phyloP scores from a whole-genome alignment of 64 coral and sea anemone genomes.

The Stichodactyla mertensii region DNA sequence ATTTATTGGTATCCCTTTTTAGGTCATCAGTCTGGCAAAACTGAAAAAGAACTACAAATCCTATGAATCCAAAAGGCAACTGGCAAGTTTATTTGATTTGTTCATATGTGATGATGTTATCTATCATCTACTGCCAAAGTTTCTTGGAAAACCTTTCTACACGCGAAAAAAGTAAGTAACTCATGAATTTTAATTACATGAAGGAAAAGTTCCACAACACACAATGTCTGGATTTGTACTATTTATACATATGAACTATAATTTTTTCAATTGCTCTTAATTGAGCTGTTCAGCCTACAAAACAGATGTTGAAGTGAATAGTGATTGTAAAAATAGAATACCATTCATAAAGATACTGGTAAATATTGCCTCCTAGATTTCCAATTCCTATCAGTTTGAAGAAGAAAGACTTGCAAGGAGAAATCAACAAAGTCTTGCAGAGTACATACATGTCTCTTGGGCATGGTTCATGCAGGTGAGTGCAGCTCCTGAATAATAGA shows the following conservation, averaged over 20 bases:
- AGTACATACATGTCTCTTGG: slow-evolving; percentile 78
- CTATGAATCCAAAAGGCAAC: slow-evolving; percentile 75
- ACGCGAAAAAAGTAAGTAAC: slow-evolving; percentile 70
- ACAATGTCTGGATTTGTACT: too few relatives aligned
- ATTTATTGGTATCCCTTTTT: background rate
- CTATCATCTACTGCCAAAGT: slow-evolving; percentile 73
- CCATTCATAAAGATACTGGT: too few relatives aligned
- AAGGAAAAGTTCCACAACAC: too few relatives aligned
- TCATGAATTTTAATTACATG: too few relatives aligned
- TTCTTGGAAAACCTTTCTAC: slow-evolving; percentile 81
- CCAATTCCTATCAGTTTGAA: slow-evolving; percentile 80
- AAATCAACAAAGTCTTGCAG: slow-evolving; percentile 78
- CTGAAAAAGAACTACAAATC: slow-evolving; percentile 70
- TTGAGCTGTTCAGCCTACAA: too few relatives aligned
- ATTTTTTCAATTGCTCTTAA: too few relatives aligned
- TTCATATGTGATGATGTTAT: slow-evolving; percentile 87
- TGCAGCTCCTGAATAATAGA: background rate
- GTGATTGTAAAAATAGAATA: too few relatives aligned
- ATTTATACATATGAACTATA: too few relatives aligned
- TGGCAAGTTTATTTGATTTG: slow-evolving; percentile 62
- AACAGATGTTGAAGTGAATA: too few relatives aligned
- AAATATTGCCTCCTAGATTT: slow-evolving; percentile 56
- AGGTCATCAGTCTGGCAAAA: slow-evolving; percentile 81
- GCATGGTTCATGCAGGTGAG: slow-evolving; percentile 84
- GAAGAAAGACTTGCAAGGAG: slow-evolving; percentile 63